Conservation (phyloP, 2,113 vertebrate species). For the Glareola pratincola region DNA sequence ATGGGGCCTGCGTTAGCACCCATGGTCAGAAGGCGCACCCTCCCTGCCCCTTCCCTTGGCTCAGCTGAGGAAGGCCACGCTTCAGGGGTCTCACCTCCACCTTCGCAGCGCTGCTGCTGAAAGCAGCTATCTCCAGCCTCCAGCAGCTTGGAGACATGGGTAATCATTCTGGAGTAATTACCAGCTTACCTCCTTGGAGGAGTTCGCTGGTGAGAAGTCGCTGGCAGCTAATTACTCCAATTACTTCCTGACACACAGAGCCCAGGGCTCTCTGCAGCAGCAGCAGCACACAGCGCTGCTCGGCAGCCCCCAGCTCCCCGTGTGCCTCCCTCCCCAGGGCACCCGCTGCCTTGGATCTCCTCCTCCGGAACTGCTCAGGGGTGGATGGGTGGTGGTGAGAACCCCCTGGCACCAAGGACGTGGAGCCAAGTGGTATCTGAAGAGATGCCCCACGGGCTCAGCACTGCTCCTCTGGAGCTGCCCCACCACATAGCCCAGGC, state of each 20-base stretch:
- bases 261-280: not conserved
- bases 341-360: fast-evolving
- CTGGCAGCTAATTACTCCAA: constrained; percentile 57
- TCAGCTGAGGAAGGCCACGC: not conserved
- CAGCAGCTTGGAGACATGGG: not conserved
- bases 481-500: not conserved
- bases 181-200: not conserved
- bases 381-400: not conserved
- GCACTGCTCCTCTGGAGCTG: not conserved
- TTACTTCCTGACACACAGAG: constrained; percentile 20
- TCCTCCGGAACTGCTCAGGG: not conserved
- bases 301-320: not conserved
- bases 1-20: not conserved
- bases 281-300: not conserved
- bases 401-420: not conserved
- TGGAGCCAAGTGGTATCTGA: not conserved
- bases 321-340: not conserved
- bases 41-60: not conserved
- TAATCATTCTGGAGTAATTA: constrained; percentile 58
- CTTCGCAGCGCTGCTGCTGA: not conserved
- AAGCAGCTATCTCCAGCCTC: constrained; percentile 14
- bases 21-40: not conserved
- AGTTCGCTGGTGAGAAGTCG: not conserved
- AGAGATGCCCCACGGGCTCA: not conserved
- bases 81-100: not conserved